Evolutionary conservation across 2,797 vertebrate species (phyloP), one percentile per base, ranked within the genome.

Genomic region (Periophthalmus magnuspinnatus): DNA sequence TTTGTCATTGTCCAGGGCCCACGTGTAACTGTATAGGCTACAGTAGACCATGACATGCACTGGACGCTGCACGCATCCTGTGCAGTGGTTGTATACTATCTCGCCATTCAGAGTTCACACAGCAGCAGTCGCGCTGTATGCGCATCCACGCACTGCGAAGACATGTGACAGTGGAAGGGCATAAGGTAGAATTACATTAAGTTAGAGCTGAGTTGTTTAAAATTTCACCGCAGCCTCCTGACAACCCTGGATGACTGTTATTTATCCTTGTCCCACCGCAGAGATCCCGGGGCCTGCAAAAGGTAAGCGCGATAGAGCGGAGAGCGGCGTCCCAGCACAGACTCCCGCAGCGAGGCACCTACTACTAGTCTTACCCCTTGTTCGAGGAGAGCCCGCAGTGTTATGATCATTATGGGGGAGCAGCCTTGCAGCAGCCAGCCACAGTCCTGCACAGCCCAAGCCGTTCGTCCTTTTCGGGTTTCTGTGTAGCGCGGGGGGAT

Each of bases 331-430:
- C 86, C 88, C 84, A 58, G 72, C 73, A 68, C 66, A 71, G 84
- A 84, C 74, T 75, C 86, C 87, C 76, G 88, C 90, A 85, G 85
- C 81, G 41, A 83, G 50, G 70, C 55, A 65, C 22, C 76, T 81
- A 79, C 84, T 75, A 75, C 84, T 77, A 60, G 64, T 55, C 90
- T 91, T 88, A 91, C 90, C 91, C 88, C 89, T 62, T 89, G 88
- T 71, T 91, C 85, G 73, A 91, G 72, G 84, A 92, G 87, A 86
- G 84, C 78, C 90, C 86, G 90, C 88, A 92, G 89, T 86, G 90
- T 90, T 70, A 90, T 86, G 88, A 90, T 81, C 91, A 90, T 91
- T 14, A 81, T 89, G 80, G 81, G 65, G 75, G 75, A 84, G 81
- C 81, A 83, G 86, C 83, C 72, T 70, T 34, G 32, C 76, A 65